Evolutionary conservation across 2,113 vertebrate species (phyloP).

Genomic region (Platysteira castanea): DNA sequence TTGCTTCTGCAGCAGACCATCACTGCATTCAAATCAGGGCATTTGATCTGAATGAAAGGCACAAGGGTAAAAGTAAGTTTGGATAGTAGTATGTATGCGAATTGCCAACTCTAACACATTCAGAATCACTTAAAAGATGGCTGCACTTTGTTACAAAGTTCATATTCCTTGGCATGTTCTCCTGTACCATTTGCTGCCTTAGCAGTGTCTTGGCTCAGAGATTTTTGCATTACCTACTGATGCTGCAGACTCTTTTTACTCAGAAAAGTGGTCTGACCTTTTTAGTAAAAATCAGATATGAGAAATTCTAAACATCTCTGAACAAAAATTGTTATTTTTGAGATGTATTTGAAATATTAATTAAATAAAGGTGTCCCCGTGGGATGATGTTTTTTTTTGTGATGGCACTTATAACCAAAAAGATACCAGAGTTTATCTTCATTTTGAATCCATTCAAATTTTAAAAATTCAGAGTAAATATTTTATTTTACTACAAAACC

Average conservation of each 20-base stretch:
- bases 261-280: not conserved
- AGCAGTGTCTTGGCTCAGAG: not conserved
- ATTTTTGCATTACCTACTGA: not conserved
- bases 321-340: not conserved
- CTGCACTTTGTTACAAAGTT: not conserved
- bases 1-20: not conserved
- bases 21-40: not conserved
- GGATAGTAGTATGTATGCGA: rapidly evolving
- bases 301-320: not conserved
- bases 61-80: not conserved
- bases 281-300: not conserved
- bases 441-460: not conserved
- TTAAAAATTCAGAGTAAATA: not conserved
- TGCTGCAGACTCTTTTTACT: not conserved
- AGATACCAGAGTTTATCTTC: not conserved
- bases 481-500: not conserved
- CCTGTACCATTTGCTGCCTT: not conserved
- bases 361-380: not conserved
- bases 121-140: not conserved
- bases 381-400: not conserved
- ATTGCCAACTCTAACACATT: not conserved
- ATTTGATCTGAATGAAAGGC: not conserved
- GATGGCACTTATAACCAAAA: not conserved
- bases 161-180: not conserved
- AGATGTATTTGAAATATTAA: not conserved